Evolutionary conservation across 2,113 vertebrate genomes (phyloP).

Genomic region (Nycticebus coucang): DNA sequence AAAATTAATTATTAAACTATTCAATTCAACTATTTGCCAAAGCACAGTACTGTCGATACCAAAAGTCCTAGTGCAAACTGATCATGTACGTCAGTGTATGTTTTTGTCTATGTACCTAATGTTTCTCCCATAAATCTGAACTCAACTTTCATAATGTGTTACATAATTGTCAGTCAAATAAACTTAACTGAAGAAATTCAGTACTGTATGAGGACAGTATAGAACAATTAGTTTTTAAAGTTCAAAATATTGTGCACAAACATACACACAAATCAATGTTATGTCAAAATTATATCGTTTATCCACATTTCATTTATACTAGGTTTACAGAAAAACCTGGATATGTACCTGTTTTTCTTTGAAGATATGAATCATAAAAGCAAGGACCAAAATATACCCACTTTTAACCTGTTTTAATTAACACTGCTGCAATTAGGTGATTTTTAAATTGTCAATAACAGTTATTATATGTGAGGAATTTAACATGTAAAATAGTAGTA

Average conservation of each 20-base stretch:
- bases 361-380: background rate
- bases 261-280: background rate
- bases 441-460: background rate
- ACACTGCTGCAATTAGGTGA: background rate
- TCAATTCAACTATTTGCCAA: background rate
- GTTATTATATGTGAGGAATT: background rate
- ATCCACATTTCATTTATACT: slow-evolving; percentile 55
- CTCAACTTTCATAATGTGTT: background rate
- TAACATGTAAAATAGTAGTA: background rate
- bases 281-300: background rate
- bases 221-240: background rate
- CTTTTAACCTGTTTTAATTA: background rate
- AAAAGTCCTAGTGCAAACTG: background rate
- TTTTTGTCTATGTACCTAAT: too few species aligned
- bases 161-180: background rate
- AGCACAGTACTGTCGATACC: background rate
- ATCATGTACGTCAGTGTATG: accelerated
- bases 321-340: background rate
- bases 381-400: background rate
- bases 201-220: background rate
- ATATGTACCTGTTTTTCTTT: background rate
- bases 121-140: background rate
- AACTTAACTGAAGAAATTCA: background rate
- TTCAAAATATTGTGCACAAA: background rate
- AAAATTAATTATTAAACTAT: background rate